Conservation (phyloP, 2,888 invertebrate genomes). For the Drosophila bunnanda region DNA sequence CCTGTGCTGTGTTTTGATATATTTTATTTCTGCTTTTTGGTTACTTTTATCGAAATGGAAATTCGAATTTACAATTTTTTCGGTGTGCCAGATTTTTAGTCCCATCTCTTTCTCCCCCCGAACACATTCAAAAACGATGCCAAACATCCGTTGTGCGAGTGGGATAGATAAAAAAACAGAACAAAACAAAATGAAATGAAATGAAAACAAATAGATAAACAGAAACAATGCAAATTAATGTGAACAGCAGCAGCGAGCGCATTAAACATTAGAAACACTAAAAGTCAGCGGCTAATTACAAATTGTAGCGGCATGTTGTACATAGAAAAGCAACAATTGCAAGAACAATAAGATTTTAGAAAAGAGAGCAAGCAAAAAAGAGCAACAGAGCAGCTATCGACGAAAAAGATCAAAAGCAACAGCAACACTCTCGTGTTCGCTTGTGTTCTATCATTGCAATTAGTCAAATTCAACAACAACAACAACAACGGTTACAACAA, state of each 20-base stretch:
- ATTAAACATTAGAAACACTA: conserved; percentile 61
- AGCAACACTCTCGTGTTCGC: conserved; percentile 11
- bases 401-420: conserved; percentile 56
- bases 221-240: conserved; percentile 63
- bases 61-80: conserved; percentile 37
- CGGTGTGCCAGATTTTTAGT: conserved; percentile 28
- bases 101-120: conserved; percentile 6
- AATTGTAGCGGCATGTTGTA: conserved; percentile 61
- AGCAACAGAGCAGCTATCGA: conserved; percentile 40
- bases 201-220: conserved; percentile 30
- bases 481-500: conserved; percentile 25
- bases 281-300: conserved; percentile 70
- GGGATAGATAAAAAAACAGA: conserved; percentile 23
- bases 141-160: conserved; percentile 63
- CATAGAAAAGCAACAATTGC: conserved; percentile 31
- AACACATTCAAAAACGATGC: conserved; percentile 51
- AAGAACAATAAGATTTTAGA: conserved; percentile 16
- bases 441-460: conserved; percentile 54
- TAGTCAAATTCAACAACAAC: conserved; percentile 70
- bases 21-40: conserved; percentile 7
- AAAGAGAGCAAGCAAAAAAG: conserved; percentile 25
- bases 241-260: conserved; percentile 45
- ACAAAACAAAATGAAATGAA: conserved; percentile 1
- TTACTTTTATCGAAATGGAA: conserved; percentile 33
- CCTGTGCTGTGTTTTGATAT: not conserved